Conservation (phyloP, 2,113 vertebrate species). For the Zosterops pallidus region DNA sequence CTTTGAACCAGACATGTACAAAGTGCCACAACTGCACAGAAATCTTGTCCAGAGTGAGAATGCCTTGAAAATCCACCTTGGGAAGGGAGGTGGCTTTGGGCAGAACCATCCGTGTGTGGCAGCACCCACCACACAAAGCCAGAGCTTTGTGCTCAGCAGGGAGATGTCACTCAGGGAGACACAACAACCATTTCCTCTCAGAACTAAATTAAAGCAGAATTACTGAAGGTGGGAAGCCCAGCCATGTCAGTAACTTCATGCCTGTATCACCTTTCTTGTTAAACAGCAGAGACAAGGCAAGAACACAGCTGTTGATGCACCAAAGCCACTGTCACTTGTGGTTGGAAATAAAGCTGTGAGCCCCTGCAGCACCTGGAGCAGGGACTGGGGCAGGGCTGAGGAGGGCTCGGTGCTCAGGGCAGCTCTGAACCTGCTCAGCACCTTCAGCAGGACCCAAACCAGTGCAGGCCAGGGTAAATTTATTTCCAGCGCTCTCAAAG, state of each 20-base stretch:
- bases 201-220: background rate
- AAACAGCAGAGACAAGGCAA: background rate
- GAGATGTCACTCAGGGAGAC: background rate
- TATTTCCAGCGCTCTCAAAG: background rate
- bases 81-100: background rate
- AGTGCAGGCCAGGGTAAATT: rapidly evolving
- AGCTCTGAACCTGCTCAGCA: background rate
- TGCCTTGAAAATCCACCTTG: background rate
- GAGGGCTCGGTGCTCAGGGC: background rate
- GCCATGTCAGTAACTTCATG: rapidly evolving
- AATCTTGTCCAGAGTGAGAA: background rate
- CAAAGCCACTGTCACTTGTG: background rate
- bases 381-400: background rate
- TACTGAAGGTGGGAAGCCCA: background rate
- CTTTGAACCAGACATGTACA: background rate
- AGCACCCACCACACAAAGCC: background rate
- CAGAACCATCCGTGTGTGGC: background rate
- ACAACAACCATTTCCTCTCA: background rate
- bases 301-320: background rate
- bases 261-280: background rate
- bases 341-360: background rate
- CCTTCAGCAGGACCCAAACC: background rate
- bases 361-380: background rate
- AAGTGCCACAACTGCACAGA: background rate
- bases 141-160: background rate